Evolutionary conservation across 2,888 invertebrate genomes (phyloP), one percentile per base, ranked within the genome.

Genomic region (Coremacera marginata): DNA sequence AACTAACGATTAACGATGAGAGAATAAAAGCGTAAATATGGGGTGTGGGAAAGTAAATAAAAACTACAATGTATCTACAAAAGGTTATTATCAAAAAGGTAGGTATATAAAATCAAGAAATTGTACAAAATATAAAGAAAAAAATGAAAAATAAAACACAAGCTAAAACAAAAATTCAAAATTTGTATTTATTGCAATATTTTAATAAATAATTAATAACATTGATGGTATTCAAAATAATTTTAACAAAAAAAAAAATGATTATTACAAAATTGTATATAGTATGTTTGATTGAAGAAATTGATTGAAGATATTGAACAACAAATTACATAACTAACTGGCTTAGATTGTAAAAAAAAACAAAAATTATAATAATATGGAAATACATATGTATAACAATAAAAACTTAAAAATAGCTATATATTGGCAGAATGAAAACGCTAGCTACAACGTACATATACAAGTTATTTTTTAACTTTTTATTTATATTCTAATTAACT

Each of bases 111-210:
- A 8, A 44, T 67, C 19, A 7, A 67, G 49, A 57, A 65, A 63
- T 63, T 71, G 19, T n/a, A n/a, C 11, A 16, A 70, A 75, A 25
- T 44, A 70, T 60, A 5, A 70, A n/a, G 16, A 5, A 16, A 68
- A 75, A 70, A 52, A n/a, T n/a, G n/a, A 62, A 14, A 79, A 81
- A 80, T 81, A 81, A 81, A 81, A 81, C 81, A 80, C 81, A 81
- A 77, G 77, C 76, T 79, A 80, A 78, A 81, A 80, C 78, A 79
- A 81, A 72, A 77, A 72, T 77, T 63, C 70, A 76, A 79, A 65
- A 77, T 44, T 71, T 34, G 63, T 77, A 55, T 76, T 65, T 70
- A 76, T 72, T 80, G 73, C 77, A 51, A 62, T 74, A 37, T 63
- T 44, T 25, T 44, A 49, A 49, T n/a, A 25, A 25, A 25, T 65